Percentiles rank a stretch among this genome's conserved stretches.
Conservation (phyloP, 2,797 vertebrate genomes). For the Sebastes nivosus region DNA sequence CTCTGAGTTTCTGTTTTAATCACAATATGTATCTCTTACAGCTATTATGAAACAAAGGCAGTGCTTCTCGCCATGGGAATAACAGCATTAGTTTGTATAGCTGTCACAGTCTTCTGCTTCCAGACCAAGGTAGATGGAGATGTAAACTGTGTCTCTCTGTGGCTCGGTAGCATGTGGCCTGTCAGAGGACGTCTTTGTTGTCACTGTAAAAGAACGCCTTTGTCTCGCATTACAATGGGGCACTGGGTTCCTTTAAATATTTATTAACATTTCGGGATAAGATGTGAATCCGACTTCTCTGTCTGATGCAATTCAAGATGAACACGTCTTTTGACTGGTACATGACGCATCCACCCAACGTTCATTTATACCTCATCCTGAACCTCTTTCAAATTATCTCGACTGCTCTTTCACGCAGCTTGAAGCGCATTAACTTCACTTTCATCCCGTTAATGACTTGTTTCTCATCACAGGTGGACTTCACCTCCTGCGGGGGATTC, state of each 20-base stretch:
- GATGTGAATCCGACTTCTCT: conserved; percentile 56
- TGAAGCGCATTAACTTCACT: conserved; percentile 34
- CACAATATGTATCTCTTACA: conserved; percentile 56
- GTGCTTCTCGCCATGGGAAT: conserved; percentile 92
- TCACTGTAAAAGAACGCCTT: conserved; percentile 77
- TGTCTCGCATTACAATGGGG: conserved; percentile 82
- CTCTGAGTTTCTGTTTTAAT: conserved; percentile 7
- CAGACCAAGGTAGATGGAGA: conserved; percentile 91
- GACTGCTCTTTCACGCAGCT: conserved; percentile 24
- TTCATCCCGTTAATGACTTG: conserved; percentile 57
- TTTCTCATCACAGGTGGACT: conserved; percentile 89
- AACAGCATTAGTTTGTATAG: conserved; percentile 89
- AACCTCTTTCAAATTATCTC: conserved; percentile 27
- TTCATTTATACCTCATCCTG: not conserved
- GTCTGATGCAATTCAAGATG: conserved; percentile 58
- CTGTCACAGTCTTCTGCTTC: conserved; percentile 96
- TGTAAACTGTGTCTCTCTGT: conserved; percentile 30
- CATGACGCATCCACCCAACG: not conserved
- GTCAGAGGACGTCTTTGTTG: conserved; percentile 77
- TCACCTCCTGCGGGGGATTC: conserved; percentile 92
- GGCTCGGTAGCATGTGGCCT: conserved; percentile 47
- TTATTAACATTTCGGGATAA: conserved; percentile 69
- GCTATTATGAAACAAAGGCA: conserved; percentile 86
- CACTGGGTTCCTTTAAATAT: conserved; percentile 80
- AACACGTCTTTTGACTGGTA: conserved; percentile 21